Conservation (phyloP, 2,888 invertebrate genomes). For the Agonopterix alstromeriana region DNA sequence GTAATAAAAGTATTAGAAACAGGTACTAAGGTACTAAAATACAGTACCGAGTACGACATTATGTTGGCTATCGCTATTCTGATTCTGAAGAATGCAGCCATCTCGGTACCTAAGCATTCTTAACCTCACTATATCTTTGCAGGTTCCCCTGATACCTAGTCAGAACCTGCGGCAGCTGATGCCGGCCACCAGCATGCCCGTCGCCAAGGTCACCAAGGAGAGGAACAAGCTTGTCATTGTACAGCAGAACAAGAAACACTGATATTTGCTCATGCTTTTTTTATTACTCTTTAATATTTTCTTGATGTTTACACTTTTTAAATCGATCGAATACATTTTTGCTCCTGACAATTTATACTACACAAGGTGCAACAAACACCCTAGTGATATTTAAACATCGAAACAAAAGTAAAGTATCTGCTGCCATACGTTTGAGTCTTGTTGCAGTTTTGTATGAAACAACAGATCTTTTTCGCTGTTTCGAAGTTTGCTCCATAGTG, state of each 20-base stretch:
- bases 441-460: no score
- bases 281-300: conserved; percentile 21
- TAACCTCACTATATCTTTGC: conserved; percentile 19
- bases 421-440: background rate
- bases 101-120: no score
- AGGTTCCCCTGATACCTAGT: conserved; percentile 78
- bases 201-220: conserved; percentile 88
- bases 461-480: no score
- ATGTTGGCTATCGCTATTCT: no score
- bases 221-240: conserved; percentile 90
- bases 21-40: no score
- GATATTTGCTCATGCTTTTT: conserved; percentile 34
- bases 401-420: no score
- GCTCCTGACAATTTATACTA: background rate
- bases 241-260: conserved; percentile 78
- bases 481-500: no score
- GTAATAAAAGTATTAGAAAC: no score
- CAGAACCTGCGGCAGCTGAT: conserved; percentile 82
- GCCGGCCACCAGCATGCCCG: conserved; percentile 78
- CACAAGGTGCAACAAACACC: no score
- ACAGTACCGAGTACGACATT: no score
- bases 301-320: conserved; percentile 11
- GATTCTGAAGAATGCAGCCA: no score
- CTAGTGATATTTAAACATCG: no score
- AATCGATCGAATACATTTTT: conserved; percentile 5